Base-by-base conservation (phyloP, 1,140 invertebrate genomes). In the Ostrea denselamellosa region DNA sequence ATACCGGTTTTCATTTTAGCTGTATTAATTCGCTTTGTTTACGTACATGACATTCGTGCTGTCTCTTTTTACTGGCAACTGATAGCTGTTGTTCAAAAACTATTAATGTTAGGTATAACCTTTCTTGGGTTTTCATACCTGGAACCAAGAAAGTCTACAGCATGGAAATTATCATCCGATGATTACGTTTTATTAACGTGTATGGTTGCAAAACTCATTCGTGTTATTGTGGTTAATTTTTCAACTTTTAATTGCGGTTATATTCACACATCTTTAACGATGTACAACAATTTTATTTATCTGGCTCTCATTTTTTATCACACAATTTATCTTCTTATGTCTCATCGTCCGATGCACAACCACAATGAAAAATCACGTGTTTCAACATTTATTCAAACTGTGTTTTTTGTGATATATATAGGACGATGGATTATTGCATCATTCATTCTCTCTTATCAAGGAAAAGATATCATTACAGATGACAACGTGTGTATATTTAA, bases 341-440 rank as follows among this genome's bases (percentile, higher is more conserved):
- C 58, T 62, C 10, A 8, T n/a, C 58, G 58, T 2, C 58, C 19
- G 14, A 14, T 62, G 9, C 14, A n/a, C 58, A n/a, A 19, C 0
- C 58, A 17, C 3, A 62, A 62, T n/a, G n/a, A 1, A 8, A 62
- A n/a, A 17, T 62, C 58, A 19, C 58, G 12, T 0, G 58, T 62
- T 62, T 62, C 58, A 62, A 62, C 58, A 62, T n/a, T 62, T 62
- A 62, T 62, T 8, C 58, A 62, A n/a, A 14, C 58, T 62, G 58
- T 1, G 58, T 62, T 62, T 17, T 14, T 62, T 17, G 58, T 62
- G n/a, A 17, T 17, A 19, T 19, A 0, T 17, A 62, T n/a, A 17
- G 9, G 9, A 14, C 10, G 58, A n/a, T 62, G 58, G 58, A 7
- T 17, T 19, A 0, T 62, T 7, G 58, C 7, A 62, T 62, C 58